Conservation (phyloP, 2,888 invertebrate species). For the Oligia latruncula region DNA sequence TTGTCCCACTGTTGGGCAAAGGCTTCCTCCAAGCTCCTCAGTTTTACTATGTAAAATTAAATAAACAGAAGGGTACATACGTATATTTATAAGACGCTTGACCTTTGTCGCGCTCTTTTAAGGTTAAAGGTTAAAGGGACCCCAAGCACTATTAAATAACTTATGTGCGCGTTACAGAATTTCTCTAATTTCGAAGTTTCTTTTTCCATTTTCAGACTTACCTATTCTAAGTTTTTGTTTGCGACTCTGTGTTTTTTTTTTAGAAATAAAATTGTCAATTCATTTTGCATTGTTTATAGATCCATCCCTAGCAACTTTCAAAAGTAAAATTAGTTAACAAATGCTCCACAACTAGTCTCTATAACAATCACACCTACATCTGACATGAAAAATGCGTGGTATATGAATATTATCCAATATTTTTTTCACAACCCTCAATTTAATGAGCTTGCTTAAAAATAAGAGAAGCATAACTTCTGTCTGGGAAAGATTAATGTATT, state of each 20-base stretch:
- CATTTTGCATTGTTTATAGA: neutral
- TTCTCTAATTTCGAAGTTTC: conserved; percentile 17
- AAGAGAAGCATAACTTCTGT: neutral
- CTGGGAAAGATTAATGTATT: conserved; percentile 22
- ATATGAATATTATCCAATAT: conserved; percentile 3
- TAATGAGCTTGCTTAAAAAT: conserved; percentile 6
- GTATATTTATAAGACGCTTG: conserved; percentile 49
- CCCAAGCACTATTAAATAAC: conserved; percentile 44
- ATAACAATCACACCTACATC: neutral
- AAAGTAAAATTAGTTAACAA: neutral
- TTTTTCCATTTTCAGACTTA: neutral
- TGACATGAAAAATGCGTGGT: neutral
- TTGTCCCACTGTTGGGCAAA: neutral
- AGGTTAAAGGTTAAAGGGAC: conserved; percentile 56
- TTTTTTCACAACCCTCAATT: neutral
- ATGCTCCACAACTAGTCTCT: neutral
- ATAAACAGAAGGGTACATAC: conserved; percentile 8
- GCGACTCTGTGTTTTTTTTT: neutral
- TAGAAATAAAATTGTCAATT: neutral
- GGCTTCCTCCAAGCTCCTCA: neutral
- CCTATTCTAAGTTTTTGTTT: neutral
- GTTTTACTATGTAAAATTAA: conserved; percentile 7
- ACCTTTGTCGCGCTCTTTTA: conserved; percentile 61
- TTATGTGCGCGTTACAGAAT: conserved; percentile 32
- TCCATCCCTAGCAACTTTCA: neutral